Conservation (phyloP, 2,888 invertebrate species). For the Pegoplata infirma region DNA sequence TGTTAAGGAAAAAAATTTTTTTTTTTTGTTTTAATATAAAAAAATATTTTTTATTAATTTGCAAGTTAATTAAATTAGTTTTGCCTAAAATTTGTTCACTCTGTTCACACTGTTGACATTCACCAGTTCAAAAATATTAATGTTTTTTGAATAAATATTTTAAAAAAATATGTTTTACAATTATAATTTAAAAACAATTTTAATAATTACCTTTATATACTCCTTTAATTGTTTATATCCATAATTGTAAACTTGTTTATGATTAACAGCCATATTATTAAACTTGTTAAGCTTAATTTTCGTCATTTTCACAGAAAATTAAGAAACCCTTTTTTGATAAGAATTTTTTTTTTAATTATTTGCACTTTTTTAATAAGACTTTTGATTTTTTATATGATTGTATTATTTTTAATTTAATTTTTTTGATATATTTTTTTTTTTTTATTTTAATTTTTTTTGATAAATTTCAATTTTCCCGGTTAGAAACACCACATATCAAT, state of each 20-base stretch:
- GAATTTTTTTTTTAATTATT: constrained; percentile 1
- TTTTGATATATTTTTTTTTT: constrained; percentile 10
- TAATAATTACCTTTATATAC: constrained; percentile 33
- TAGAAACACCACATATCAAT: constrained; percentile 44
- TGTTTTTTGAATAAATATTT: no score
- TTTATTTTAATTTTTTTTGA: constrained; percentile 26
- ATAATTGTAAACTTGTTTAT: neutral
- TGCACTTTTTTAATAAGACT: neutral
- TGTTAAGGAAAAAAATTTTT: no score
- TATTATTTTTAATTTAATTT: neutral
- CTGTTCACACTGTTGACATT: no score
- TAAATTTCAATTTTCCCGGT: neutral
- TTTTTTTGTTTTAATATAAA: no score
- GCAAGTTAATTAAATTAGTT: no score
- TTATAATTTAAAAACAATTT: no score
- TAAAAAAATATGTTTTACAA: no score
- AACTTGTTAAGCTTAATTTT: constrained; percentile 44
- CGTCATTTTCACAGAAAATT: constrained; percentile 27
- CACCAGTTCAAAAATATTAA: no score
- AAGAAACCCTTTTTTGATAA: neutral
- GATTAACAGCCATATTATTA: constrained; percentile 10
- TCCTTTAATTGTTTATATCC: neutral
- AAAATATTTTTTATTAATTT: no score
- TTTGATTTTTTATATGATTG: neutral
- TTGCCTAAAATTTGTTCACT: no score